These are phyloP conservation scores for Sinocyclocheilus maitianheensis DNA, from an alignment of 2,113 vertebrate species.

Conservation along the genomic window DNA sequence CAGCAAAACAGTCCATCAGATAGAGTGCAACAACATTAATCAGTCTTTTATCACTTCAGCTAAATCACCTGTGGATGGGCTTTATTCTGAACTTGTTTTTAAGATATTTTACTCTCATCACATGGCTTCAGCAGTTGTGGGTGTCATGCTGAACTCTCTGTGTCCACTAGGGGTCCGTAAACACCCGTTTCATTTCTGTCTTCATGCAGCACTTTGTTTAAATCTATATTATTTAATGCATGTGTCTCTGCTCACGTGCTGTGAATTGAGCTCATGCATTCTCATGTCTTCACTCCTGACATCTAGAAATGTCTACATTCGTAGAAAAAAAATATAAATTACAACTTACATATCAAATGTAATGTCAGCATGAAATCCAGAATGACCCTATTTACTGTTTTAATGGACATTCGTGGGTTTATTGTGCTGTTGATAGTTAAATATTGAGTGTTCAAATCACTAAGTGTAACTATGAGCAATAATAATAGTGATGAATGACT, in stretches of 20 bases:
- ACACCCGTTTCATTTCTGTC: not conserved
- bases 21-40: not conserved
- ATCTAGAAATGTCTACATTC: no score
- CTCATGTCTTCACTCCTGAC: no score
- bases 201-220: not conserved
- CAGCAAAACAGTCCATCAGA: not conserved
- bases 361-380: no score
- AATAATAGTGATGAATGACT: conserved; percentile 1
- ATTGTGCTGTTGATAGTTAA: not conserved
- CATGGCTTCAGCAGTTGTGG: not conserved
- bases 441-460: not conserved
- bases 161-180: not conserved
- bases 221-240: not conserved
- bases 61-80: no score
- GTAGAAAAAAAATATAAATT: no score
- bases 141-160: not conserved
- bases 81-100: no score
- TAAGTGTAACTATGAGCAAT: not conserved
- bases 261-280: no score
- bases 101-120: not conserved
- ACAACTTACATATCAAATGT: no score
- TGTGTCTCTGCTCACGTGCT: not conserved
- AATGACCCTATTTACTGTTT: no score
- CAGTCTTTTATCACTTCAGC: not conserved
- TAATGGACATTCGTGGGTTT: not conserved